Evolutionary conservation across 2,797 vertebrate species (phyloP), one percentile per base, ranked within the genome.

Genomic region (Nannoperca obscura): DNA sequence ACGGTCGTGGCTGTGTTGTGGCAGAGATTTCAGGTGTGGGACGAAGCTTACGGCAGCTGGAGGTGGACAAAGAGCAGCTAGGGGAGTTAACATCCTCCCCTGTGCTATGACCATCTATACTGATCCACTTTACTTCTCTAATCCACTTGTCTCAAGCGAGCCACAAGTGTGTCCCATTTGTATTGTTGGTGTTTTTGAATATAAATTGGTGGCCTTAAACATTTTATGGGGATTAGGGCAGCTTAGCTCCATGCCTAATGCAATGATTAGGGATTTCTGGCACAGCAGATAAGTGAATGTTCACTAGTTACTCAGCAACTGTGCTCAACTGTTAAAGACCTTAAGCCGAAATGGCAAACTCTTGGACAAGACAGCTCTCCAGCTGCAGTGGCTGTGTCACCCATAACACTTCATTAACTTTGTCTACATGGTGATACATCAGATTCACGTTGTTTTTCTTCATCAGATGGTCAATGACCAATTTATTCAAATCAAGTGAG

Each of bases 191-290:
- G 84, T 89, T 93, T 92, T 91, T 90, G 84, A 91, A 90, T 89
- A 88, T 90, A 92, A 94, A 94, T 93, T 89, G 58, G 82, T 88
- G 89, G 92, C 92, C 86, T 93, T 94, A 86, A 88, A 89, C 93
- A 89, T 95, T 95, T 95, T 93, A 92, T 87, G 91, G 85, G 93
- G 94, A 95, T 95, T 95, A 95, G 84, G 68, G 77, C 79, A 86
- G 91, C 80, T 94, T 92, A 94, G 93, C 93, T 87, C 88, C 90
- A 85, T 92, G 88, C 62, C 89, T 94, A 95, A 95, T 93, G 91
- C 93, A 90, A 89, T 93, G 94, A 95, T 95, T 90, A 92, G 94
- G 94, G 92, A 94, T 94, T 95, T 95, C 93, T 95, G 94, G 85
- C 82, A 78, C 74, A 49, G 85, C 75, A 91, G 94, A 95, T 95